Evolutionary conservation across 2,113 vertebrate genomes (phyloP).

Genomic region (Entelurus aequoreus): DNA sequence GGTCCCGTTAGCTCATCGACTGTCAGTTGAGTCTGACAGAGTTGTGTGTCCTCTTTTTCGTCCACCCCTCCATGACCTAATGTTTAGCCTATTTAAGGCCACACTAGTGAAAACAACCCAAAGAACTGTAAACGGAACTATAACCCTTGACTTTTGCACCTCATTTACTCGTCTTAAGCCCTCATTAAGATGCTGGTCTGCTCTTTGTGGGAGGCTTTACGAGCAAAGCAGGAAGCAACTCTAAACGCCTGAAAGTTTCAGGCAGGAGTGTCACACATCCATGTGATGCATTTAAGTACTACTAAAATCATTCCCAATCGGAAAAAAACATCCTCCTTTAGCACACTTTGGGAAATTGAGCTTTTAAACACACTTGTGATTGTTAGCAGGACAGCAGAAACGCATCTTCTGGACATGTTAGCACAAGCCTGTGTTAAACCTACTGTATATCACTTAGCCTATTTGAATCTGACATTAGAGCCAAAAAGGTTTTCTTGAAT

Average conservation of each 20-base stretch:
- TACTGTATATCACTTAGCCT: conserved; percentile 16
- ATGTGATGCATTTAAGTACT: not conserved
- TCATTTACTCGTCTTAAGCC: conserved; percentile 50
- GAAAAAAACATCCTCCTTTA: conserved; percentile 9
- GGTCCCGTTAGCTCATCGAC: conserved; percentile 53
- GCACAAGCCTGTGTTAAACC: conserved; percentile 23
- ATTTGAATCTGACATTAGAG: conserved; percentile 10
- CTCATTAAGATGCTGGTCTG: conserved; percentile 35
- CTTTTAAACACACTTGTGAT: not conserved
- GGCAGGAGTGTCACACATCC: conserved; percentile 17
- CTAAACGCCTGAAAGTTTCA: conserved; percentile 25
- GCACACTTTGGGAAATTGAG: not conserved
- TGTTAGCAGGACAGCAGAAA: not conserved
- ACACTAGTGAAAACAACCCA: conserved; percentile 73
- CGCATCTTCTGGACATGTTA: not conserved
- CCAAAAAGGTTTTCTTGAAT: conserved; percentile 55
- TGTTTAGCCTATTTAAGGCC: conserved; percentile 41
- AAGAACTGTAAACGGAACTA: conserved; percentile 69
- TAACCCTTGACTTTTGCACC: conserved; percentile 55
- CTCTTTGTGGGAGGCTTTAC: conserved; percentile 35
- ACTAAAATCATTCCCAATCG: conserved; percentile 13
- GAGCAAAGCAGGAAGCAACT: conserved; percentile 11
- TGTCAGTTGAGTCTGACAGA: conserved; percentile 46
- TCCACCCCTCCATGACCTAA: conserved; percentile 40
- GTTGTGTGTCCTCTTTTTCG: conserved; percentile 39